phyloP scores from a whole-genome alignment of 2,113 vertebrate species.

The Dicerorhinus sumatrensis region DNA sequence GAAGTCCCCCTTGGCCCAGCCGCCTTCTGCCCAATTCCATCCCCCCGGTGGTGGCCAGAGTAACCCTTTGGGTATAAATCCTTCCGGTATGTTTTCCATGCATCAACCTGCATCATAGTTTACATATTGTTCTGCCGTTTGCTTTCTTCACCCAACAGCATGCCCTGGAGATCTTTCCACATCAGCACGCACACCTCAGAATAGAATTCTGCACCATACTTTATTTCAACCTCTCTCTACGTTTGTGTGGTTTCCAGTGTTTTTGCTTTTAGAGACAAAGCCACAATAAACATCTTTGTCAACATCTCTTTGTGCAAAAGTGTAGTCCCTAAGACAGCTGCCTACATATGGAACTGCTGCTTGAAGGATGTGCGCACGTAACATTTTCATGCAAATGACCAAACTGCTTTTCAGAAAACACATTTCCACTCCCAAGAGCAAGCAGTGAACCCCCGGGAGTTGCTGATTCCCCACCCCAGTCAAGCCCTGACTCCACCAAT shows the following conservation, averaged over 20 bases:
- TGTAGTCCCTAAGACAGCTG: background rate
- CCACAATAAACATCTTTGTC: background rate
- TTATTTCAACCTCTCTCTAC: rapidly evolving
- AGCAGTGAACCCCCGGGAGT: rapidly evolving
- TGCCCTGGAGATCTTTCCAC: background rate
- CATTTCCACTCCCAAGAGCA: background rate
- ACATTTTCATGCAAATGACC: background rate
- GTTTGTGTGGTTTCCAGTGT: background rate
- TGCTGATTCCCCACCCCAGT: too few species aligned
- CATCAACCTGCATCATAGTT: background rate
- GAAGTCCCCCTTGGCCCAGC: rapidly evolving
- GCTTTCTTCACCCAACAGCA: background rate
- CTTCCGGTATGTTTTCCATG: background rate
- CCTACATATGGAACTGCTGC: rapidly evolving
- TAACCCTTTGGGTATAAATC: background rate
- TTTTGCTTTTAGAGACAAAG: background rate
- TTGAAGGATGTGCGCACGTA: too few species aligned
- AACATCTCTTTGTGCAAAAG: background rate
- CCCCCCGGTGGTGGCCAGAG: rapidly evolving
- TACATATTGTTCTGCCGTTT: rapidly evolving
- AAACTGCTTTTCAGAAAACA: background rate
- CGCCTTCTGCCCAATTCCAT: rapidly evolving
- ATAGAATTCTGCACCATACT: background rate
- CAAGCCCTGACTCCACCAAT: too few species aligned
- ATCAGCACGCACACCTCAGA: rapidly evolving